Evolutionary conservation across 2,113 vertebrate species (phyloP), one percentile per base, ranked within the genome.

Genomic region (Syngnathus floridae): DNA sequence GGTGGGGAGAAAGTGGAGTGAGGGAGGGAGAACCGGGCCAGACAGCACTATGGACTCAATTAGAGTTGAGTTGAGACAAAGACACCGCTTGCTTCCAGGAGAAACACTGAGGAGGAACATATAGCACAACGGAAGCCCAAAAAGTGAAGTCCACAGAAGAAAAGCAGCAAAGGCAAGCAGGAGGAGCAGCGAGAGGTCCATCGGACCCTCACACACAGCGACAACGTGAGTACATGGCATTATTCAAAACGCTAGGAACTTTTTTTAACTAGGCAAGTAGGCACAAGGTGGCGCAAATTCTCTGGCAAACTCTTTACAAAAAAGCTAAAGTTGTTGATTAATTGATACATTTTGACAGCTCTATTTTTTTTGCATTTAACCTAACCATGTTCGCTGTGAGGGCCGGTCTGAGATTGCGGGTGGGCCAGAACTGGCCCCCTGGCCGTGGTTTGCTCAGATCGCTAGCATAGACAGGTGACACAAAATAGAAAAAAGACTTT

Each of bases 121-220:
- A 4, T 1, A 46, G 43, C 43, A 6, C 43, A 5, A 14, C 14
- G 26, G 22, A 12, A 14, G 19, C 14, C 31, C 3, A 57, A 6
- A 37, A 35, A 57, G 62, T 36, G 49, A 56, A 71, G 58, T 70
- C 71, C 64, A 7, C 36, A 78, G 46, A 19, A 17, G 31, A 71
- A 48, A 58, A 79, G 22, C 54, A 45, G 55, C 40, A 58, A 56
- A 31, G 26, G 52, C 67, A 81, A 83, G 4, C 83, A 82, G 82
- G 82, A 85, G 76, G 71, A 78, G 21, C 83, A 81, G 77, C 81
- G 63, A 69, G 77, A 85, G 76, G 71, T 78, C 73, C 71, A 74
- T 58, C 60, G 62, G 64, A 68, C 66, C 77, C 66, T 19, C 46
- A 48, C 68, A 43, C 80, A 73, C 21, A 75, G 83, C 69, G 1